A percentile compares a stretch with the other conserved stretches of the same genome.
phyloP scores from a whole-genome alignment of 1,140 invertebrate genomes.

The Brachionus calyciflorus region DNA sequence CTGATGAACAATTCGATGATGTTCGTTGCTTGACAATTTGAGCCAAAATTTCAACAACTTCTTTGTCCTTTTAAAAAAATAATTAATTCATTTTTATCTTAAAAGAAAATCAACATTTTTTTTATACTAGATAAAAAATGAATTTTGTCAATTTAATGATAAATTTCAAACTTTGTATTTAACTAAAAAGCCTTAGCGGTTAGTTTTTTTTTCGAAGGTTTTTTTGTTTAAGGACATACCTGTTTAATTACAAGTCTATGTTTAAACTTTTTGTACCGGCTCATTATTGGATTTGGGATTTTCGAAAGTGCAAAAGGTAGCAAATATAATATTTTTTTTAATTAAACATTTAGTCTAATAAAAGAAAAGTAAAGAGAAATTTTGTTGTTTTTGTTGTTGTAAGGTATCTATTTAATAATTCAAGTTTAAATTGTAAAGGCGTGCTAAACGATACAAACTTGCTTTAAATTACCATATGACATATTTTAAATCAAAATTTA shows the following conservation, averaged over 20 bases:
- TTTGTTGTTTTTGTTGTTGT: no score
- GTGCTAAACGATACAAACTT: no score
- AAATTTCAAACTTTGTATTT: slow-evolving; percentile 2
- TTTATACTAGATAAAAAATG: background rate
- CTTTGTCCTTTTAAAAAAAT: slow-evolving; percentile 15
- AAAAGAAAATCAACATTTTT: no score
- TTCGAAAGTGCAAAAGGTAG: no score
- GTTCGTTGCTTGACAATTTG: slow-evolving; percentile 14
- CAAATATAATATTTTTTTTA: no score
- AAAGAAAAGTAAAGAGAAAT: no score
- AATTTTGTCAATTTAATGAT: background rate
- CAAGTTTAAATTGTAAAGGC: no score
- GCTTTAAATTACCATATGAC: no score
- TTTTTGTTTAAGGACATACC: background rate
- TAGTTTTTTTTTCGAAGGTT: background rate
- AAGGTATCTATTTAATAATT: no score
- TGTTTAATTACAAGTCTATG: slow-evolving; percentile 34
- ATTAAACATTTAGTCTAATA: no score
- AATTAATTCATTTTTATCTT: background rate
- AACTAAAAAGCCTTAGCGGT: no score
- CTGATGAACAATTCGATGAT: background rate
- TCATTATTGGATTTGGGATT: background rate
- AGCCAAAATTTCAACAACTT: slow-evolving; percentile 3
- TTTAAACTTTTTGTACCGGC: slow-evolving; percentile 35
- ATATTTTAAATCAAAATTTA: background rate